These are phyloP conservation scores for Actias luna DNA, from an alignment of 2,888 invertebrate genomes.

Conservation along the genomic window DNA sequence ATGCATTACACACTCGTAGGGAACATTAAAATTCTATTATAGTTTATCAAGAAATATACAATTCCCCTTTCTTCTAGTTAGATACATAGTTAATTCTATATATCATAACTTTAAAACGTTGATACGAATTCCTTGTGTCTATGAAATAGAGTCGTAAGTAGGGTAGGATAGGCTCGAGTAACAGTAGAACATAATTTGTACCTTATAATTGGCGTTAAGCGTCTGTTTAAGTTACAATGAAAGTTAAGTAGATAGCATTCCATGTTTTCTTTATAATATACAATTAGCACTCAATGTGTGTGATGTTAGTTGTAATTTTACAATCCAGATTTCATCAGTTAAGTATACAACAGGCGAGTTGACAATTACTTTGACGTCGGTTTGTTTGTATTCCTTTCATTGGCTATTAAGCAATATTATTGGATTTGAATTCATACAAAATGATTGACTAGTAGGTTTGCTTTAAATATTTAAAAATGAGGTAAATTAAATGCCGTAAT, in stretches of 20 bases:
- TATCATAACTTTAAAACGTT: not conserved
- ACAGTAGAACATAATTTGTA: conserved; percentile 34
- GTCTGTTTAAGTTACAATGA: conserved; percentile 74
- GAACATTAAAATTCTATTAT: conserved; percentile 72
- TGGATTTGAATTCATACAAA: too few species aligned
- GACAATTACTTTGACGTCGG: conserved; percentile 55
- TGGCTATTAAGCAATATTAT: not conserved
- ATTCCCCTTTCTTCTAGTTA: conserved; percentile 56
- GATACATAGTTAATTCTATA: not conserved
- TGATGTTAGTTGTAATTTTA: conserved; percentile 55
- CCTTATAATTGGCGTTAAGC: conserved; percentile 72
- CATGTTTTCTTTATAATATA: conserved; percentile 57
- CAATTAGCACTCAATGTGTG: conserved; percentile 68
- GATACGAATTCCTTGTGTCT: not conserved
- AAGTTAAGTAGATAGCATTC: conserved; percentile 73
- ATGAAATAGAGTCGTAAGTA: conserved; percentile 13
- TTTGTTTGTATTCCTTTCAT: conserved; percentile 23
- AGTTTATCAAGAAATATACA: conserved; percentile 68
- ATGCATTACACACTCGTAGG: conserved; percentile 64
- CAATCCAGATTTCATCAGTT: conserved; percentile 47
- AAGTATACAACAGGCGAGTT: conserved; percentile 19
- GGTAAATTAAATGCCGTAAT: too few species aligned
- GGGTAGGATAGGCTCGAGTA: not conserved
- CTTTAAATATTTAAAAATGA: too few species aligned
- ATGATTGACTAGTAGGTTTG: too few species aligned